Conservation (phyloP, 2,797 vertebrate genomes). For the Xiphophorus birchmanni region DNA sequence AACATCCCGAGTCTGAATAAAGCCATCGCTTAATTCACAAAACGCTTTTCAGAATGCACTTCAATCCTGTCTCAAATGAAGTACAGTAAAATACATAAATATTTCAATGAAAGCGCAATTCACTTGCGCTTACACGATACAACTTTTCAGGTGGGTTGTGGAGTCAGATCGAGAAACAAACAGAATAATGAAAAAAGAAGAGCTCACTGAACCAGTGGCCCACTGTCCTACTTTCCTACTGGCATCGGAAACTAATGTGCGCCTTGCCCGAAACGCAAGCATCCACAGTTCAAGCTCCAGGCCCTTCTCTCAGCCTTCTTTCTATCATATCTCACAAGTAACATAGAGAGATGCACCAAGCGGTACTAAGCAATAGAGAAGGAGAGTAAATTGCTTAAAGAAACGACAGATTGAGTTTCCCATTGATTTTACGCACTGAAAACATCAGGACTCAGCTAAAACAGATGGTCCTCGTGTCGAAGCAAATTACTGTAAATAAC, state of each 20-base stretch:
- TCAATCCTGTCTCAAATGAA: neutral
- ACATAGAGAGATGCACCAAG: constrained; percentile 1
- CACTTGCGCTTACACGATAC: neutral
- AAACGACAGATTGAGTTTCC: constrained; percentile 12
- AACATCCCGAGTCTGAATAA: neutral
- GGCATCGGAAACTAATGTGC: constrained; percentile 56
- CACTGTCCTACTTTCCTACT: constrained; percentile 73
- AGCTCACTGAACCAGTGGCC: constrained; percentile 58
- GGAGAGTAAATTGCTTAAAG: neutral
- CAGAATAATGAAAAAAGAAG: constrained; percentile 18
- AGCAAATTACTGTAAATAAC: constrained; percentile 3
- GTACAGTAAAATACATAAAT: neutral
- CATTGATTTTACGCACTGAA: constrained; percentile 56
- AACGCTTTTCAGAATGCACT: neutral
- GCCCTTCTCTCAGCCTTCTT: constrained; percentile 41
- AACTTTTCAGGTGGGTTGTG: neutral
- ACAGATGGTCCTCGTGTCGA: constrained; percentile 39
- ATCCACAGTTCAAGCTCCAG: constrained; percentile 43
- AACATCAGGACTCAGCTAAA: constrained; percentile 42
- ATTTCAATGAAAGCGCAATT: neutral
- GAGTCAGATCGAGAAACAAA: constrained; percentile 13
- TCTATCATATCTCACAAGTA: constrained; percentile 6
- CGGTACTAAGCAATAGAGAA: neutral
- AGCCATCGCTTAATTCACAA: neutral
- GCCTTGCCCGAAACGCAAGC: constrained; percentile 42